Base-by-base conservation (phyloP, 2,113 vertebrate species). In the Casuarius casuarius region DNA sequence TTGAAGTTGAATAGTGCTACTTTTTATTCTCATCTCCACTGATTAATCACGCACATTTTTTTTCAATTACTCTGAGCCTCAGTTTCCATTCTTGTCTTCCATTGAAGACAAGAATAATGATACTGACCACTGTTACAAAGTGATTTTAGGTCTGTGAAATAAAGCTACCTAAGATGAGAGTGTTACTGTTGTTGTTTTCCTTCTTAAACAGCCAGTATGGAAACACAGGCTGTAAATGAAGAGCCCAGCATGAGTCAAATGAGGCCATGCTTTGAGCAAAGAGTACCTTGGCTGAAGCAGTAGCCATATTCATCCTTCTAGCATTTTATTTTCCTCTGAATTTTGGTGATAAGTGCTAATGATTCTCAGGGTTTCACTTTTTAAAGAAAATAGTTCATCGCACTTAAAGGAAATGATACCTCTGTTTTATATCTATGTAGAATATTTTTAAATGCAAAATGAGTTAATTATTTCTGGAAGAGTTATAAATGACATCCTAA, bases 381-480 rank as follows among this genome's bases (percentile, higher is more conserved):
- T 70, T 62, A 77, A 77, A 79, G 7, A 80, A 76, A 65, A 67
- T 2, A 68, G 10, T 33, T 93, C 23, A 35, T 42, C 7, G 82
- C 21, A 76, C 8, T 6, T 67, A 65, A 19, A 73, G 38, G 74
- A 82, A 95, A 68, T 0, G 26, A 17, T 29, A 15, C 2, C 12
- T 67, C 48, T 0, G 0, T 61, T 88, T 72, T 21, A 15, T 22
- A 58, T 5, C 2, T 49, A 1, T 22, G 5, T 0, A 0, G 2
- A 10, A 26, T 9, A 20, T 56, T 90, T 87, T 68, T 9, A 91
- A 79, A 79, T 38, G 10, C 3, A 65, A 21, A 61, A 72, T 56
- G 3, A 59, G 31, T 29, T 67, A 29, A 46, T 72, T 71, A 51
- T 67, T 33, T 65, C 31, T 72, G 56, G 78, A 67, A 56, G 52